Base-by-base conservation (phyloP, 92 coral and sea anemone species). In the Actinernus sp. region DNA sequence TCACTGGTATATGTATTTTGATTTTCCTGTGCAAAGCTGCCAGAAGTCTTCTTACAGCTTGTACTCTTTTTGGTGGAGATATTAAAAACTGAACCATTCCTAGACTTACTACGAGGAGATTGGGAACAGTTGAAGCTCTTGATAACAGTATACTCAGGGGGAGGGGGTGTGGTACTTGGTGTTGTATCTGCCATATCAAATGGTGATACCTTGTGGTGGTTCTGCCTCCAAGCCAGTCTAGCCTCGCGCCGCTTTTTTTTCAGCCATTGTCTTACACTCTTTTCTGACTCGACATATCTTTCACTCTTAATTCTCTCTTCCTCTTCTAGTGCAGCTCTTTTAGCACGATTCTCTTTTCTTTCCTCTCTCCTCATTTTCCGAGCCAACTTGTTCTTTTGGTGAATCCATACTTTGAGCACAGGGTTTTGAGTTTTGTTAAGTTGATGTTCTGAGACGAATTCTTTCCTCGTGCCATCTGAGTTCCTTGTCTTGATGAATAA, bases 331-430 rank as follows among this genome's bases (percentile, higher is more conserved):
- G 93, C 93, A 16, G 67, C 63, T 67, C 79, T 81, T 39, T 90
- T 88, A 13, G 88, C 97, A 26, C 83, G 73, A 23, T 68, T 76
- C 21, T 87, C 86, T 53, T 77, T 68, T 63, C 93, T 56, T 50
- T 90, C 89, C n/a, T 65, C 75, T 65, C 71, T 63, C 39, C 76
- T 80, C 47, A 59, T 72, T 68, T 90, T 78, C 13, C 88, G 76
- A 6, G 82, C 71, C 26, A 76, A 44, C 37, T 60, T 87, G 60
- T 82, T 78, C 68, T 95, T 95, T 36, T 61, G 70, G 26, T 88
- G 91, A 2, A 95, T 65, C 99, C 99, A 95, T 13, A 97, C 96
- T 4, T 60, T 76, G 37, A 95, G 26, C 6, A 81, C 65, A 1
- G 99, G 95, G 54, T 95, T 95, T 19, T 54, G 67, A 31, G 92